Evolutionary conservation across 2,888 invertebrate genomes (phyloP).

Genomic region (Corbicula japonica): DNA sequence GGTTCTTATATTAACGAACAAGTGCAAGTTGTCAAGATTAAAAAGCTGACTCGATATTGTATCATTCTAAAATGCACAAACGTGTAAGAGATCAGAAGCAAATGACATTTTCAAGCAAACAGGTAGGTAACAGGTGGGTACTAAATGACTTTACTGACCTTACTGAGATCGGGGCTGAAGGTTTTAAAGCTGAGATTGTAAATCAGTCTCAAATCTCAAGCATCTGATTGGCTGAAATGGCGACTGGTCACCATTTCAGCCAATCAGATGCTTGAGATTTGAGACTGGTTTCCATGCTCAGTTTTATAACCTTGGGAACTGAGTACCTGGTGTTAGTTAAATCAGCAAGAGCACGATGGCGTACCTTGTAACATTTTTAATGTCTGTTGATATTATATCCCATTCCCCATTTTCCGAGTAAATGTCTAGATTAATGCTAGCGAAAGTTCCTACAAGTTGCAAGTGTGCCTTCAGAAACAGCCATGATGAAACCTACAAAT

Average conservation of each 20-base stretch:
- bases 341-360: not conserved
- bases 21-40: no score
- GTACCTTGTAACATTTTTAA: constrained; percentile 17
- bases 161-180: no score
- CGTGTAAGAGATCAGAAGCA: no score
- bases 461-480: constrained; percentile 5
- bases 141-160: no score
- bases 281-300: no score
- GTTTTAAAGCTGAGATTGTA: not conserved
- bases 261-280: not conserved
- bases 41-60: no score
- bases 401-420: constrained; percentile 54
- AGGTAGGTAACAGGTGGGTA: no score
- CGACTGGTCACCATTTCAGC: not conserved
- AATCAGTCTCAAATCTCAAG: not conserved
- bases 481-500: constrained; percentile 31
- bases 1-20: no score
- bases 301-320: not conserved
- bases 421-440: constrained; percentile 9
- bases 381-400: constrained; percentile 12
- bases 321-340: not conserved
- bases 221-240: not conserved
- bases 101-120: no score
- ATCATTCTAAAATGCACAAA: no score
- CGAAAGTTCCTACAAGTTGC: not conserved